phyloP scores from a whole-genome alignment of 2,888 invertebrate genomes.

The Acanthosepion esculentum region DNA sequence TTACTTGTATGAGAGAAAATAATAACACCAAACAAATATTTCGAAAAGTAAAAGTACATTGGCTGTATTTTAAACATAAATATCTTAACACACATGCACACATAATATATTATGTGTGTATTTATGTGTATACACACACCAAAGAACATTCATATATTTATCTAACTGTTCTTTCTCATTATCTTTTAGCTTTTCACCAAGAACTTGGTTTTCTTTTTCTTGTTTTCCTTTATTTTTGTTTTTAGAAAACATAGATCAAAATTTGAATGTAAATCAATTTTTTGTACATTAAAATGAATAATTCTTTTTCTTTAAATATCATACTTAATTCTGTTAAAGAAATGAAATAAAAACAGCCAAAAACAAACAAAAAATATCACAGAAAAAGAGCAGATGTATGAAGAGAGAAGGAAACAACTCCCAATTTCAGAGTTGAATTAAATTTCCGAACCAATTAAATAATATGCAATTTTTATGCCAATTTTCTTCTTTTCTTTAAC shows the following conservation, averaged over 20 bases:
- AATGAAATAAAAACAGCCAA: neutral
- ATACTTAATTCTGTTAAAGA: constrained; percentile 20
- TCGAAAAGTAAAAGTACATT: neutral
- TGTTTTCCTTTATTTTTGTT: neutral
- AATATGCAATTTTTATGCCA: neutral
- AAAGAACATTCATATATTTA: neutral
- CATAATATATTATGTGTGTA: neutral
- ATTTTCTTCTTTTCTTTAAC: neutral
- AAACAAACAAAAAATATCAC: neutral
- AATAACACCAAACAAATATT: neutral
- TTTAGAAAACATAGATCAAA: constrained; percentile 3
- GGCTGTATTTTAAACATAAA: neutral
- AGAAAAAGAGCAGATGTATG: neutral
- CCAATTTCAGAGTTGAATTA: neutral
- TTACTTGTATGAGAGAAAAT: neutral
- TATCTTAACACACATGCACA: no score
- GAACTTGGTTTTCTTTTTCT: neutral
- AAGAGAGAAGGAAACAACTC: neutral
- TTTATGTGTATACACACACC: no score
- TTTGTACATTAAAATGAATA: neutral
- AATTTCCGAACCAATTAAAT: constrained; percentile 14
- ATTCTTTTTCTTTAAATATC: constrained; percentile 21
- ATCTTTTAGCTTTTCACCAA: neutral
- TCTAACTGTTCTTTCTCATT: neutral
- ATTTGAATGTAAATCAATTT: neutral